Base-by-base conservation (phyloP, 2,113 vertebrate species). In the Rallus limicola region DNA sequence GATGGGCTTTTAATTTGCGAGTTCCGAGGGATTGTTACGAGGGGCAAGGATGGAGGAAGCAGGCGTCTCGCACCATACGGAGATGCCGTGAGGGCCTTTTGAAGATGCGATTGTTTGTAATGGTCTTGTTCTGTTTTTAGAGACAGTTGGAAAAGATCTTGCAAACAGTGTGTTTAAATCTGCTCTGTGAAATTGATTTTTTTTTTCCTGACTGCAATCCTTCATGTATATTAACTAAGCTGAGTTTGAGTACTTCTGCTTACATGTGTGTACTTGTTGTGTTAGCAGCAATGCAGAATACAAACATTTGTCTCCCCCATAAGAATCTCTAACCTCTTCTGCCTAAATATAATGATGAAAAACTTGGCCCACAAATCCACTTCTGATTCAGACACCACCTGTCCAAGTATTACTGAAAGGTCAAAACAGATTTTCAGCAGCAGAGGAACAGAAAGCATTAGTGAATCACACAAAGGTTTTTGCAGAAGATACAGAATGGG, bases 301-400 rank as follows among this genome's bases (percentile, higher is more conserved):
- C 40, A 55, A 77, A 18, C 18, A 5, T 50, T 87, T 55, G 18
- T 60, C 42, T 78, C 10, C 6, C 26, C 19, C 17, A 0, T 50
- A 69, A 53, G 17, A 60, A 25, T 82, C 42, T 78, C 28, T 74
- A 64, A 68, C 90, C 52, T 84, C 46, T 71, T 31, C 71, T 94
- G 52, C 4, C 0, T 52, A 88, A 96, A 34, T 20, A 18, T 71
- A 79, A 38, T 67, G 74, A 69, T 94, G 91, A 91, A 95, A 94
- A 94, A 82, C 59, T 96, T 96, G 94, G 89, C 67, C 40, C 38
- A 21, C 58, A 63, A 44, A 85, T 77, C 74, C 89, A 50, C 28
- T 86, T 75, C 74, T 89, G 25, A 46, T 93, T 96, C 77, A 72
- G 36, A 76, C 36, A 46, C 92, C 86, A 95, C 95, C 95, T 95